Conservation (phyloP, 2,113 vertebrate genomes). For the Anolis carolinensis region DNA sequence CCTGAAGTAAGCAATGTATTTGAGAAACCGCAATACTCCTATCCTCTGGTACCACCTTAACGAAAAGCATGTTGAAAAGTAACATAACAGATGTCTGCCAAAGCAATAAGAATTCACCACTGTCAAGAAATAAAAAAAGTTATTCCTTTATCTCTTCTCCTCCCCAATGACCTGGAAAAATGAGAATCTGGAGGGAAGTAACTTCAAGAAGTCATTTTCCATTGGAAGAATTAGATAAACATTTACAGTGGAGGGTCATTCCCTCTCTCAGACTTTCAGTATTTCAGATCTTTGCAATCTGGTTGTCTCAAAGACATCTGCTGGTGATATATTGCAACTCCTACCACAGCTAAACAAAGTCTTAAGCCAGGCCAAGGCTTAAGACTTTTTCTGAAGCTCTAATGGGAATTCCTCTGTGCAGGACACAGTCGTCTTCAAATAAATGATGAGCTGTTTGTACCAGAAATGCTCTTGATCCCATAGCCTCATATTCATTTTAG, state of each 20-base stretch:
- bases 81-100: constrained; percentile 24
- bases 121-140: not conserved
- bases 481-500: constrained; percentile 26
- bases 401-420: not conserved
- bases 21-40: not conserved
- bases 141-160: constrained; percentile 12
- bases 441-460: not conserved
- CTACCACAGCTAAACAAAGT: not conserved
- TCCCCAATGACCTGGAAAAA: not conserved
- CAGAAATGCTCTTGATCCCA: not conserved
- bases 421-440: not conserved
- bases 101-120: constrained; percentile 17
- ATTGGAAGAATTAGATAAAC: constrained; percentile 10
- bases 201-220: not conserved
- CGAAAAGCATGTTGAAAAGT: constrained; percentile 32
- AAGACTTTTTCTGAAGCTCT: not conserved
- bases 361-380: constrained; percentile 11
- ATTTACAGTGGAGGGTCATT: not conserved
- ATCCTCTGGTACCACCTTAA: constrained; percentile 16
- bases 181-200: constrained; percentile 2
- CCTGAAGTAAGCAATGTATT: constrained; percentile 1
- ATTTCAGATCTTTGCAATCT: not conserved
- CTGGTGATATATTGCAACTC: not conserved
- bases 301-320: constrained; percentile 11
- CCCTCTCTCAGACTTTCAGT: not conserved